Conservation (phyloP, 2,797 vertebrate genomes). For the Galago senegalensis region DNA sequence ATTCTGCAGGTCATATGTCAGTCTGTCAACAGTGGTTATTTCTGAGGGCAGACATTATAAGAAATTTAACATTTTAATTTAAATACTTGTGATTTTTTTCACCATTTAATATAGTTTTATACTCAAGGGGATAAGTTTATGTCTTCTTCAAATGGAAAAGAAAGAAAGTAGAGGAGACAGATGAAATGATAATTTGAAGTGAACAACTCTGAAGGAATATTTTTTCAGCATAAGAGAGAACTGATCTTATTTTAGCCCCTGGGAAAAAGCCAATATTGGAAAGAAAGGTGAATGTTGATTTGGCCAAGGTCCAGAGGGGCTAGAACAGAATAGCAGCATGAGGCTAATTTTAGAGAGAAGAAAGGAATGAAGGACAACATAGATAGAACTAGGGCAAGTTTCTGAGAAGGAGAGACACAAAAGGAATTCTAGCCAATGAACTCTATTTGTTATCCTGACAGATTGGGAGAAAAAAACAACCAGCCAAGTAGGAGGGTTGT, state of each 20-base stretch:
- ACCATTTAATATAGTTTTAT: conserved; percentile 33
- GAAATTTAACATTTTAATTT: conserved; percentile 21
- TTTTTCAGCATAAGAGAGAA: neutral
- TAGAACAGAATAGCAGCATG: neutral
- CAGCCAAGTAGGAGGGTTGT: neutral
- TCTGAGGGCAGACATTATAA: neutral
- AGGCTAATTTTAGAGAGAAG: neutral
- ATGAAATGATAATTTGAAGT: neutral
- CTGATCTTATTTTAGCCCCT: conserved; percentile 15
- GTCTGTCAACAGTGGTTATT: neutral
- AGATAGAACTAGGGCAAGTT: neutral
- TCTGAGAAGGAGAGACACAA: neutral
- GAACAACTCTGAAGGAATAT: neutral
- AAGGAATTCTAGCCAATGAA: neutral
- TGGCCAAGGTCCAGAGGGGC: neutral
- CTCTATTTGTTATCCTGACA: neutral
- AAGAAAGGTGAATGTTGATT: neutral
- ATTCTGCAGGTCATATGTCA: neutral
- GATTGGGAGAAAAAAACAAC: neutral
- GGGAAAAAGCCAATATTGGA: neutral
- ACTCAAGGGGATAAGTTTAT: neutral
- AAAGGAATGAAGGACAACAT: neutral
- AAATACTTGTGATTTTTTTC: conserved; percentile 50
- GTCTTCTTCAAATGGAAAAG: neutral
- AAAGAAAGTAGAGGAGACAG: conserved; percentile 25